phyloP scores from a whole-genome alignment of 2,113 vertebrate species.

The Plestiodon gilberti region DNA sequence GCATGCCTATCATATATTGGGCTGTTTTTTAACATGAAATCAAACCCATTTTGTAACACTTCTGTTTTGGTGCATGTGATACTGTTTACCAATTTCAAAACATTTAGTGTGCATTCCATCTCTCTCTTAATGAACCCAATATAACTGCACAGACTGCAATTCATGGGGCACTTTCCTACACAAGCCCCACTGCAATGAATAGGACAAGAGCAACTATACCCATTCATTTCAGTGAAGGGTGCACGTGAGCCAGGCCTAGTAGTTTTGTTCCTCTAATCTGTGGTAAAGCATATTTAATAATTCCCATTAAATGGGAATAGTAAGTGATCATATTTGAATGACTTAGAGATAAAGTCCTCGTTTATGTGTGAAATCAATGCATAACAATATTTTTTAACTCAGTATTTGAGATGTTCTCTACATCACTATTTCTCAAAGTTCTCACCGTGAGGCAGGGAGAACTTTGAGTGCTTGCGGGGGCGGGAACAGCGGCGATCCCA shows the following conservation, averaged over 20 bases:
- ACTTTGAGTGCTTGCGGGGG: too few species aligned
- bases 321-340: too few species aligned
- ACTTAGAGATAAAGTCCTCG: too few species aligned
- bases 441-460: too few species aligned
- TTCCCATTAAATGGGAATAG: too few species aligned
- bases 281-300: too few species aligned
- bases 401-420: too few species aligned
- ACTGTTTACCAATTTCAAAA: neutral
- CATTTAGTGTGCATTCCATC: neutral
- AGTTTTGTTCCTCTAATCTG: too few species aligned
- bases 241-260: neutral
- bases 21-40: slow-evolving; percentile 16
- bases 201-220: neutral
- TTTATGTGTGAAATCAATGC: too few species aligned
- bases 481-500: too few species aligned
- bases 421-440: too few species aligned
- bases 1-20: neutral
- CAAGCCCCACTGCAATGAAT: neutral
- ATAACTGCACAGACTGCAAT: neutral
- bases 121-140: neutral
- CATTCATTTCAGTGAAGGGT: neutral
- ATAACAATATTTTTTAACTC: too few species aligned
- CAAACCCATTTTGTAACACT: neutral
- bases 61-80: neutral
- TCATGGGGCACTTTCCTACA: neutral